phyloP scores from a whole-genome alignment of 1,140 invertebrate species.

The Sycophaga agraensis region DNA sequence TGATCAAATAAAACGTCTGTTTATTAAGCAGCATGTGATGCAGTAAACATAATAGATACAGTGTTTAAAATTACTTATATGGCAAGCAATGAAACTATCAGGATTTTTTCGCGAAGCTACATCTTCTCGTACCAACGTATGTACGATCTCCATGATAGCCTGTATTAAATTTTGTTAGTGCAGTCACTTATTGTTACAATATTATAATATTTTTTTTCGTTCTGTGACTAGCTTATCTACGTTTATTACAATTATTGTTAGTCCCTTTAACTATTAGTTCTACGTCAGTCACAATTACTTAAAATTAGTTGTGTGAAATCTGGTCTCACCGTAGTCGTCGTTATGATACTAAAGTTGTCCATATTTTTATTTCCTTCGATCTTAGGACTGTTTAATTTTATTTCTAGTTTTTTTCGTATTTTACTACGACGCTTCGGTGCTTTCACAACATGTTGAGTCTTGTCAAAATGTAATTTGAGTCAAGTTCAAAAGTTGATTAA shows the following conservation, averaged over 20 bases:
- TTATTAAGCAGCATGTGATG: neutral
- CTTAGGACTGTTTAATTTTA: constrained; percentile 13
- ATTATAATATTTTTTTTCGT: constrained; percentile 17
- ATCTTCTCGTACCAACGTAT: constrained; percentile 21
- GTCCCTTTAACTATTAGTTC: constrained; percentile 19
- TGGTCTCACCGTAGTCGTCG: constrained; percentile 31
- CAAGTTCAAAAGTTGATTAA: constrained; percentile 8
- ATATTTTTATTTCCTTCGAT: constrained; percentile 21
- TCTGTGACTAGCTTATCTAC: constrained; percentile 26
- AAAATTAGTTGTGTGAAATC: constrained; percentile 31
- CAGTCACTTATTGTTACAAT: constrained; percentile 19
- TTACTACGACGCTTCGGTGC: constrained; percentile 24
- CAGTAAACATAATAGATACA: constrained; percentile 1
- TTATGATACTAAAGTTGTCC: constrained; percentile 22
- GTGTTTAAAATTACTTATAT: constrained; percentile 18
- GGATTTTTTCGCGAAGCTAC: constrained; percentile 22
- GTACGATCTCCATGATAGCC: constrained; percentile 25
- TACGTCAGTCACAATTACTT: constrained; percentile 29
- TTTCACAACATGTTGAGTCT: constrained; percentile 17
- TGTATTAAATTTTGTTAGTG: constrained; percentile 22
- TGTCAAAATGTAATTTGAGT: constrained; percentile 7
- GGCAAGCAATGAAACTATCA: neutral
- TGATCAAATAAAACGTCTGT: neutral
- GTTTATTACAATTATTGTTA: constrained; percentile 25
- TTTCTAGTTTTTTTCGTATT: constrained; percentile 13